These are phyloP conservation scores for Mareca penelope DNA, from an alignment of 2,797 vertebrate species.

Conservation along the genomic window DNA sequence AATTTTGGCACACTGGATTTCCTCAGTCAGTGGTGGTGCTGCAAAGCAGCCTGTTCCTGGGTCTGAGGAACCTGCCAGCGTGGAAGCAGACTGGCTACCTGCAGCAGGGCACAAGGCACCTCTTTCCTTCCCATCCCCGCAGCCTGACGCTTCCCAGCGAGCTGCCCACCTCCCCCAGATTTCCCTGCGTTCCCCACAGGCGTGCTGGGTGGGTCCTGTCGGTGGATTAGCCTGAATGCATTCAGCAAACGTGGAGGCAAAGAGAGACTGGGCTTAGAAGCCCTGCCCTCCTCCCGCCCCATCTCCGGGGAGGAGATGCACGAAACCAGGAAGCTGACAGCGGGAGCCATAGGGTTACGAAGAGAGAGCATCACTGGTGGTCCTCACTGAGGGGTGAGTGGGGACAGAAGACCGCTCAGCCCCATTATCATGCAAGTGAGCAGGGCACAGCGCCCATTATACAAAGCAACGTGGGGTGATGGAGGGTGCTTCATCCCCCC, in stretches of 20 bases:
- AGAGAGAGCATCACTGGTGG: fast-evolving
- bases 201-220: background rate
- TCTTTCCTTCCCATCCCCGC: background rate
- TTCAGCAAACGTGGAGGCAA: background rate
- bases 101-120: too few relatives aligned
- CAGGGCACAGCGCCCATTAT: fast-evolving
- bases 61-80: background rate
- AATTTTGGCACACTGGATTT: too few relatives aligned
- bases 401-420: background rate
- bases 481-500: background rate
- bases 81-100: fast-evolving
- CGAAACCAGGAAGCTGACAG: background rate
- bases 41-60: background rate
- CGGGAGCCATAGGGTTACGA: background rate
- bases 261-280: background rate
- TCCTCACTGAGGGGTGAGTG: background rate
- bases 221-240: background rate
- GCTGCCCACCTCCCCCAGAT: too few relatives aligned
- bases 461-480: background rate
- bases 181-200: background rate
- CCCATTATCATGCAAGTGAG: too few relatives aligned
- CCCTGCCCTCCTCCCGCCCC: background rate
- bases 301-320: background rate
- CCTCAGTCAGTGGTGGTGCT: background rate
- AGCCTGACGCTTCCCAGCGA: fast-evolving